Percentiles rank a stretch among this genome's conserved stretches.
Evolutionary conservation across 2,797 vertebrate species (phyloP).

Genomic region (Enteromius mattozi): DNA sequence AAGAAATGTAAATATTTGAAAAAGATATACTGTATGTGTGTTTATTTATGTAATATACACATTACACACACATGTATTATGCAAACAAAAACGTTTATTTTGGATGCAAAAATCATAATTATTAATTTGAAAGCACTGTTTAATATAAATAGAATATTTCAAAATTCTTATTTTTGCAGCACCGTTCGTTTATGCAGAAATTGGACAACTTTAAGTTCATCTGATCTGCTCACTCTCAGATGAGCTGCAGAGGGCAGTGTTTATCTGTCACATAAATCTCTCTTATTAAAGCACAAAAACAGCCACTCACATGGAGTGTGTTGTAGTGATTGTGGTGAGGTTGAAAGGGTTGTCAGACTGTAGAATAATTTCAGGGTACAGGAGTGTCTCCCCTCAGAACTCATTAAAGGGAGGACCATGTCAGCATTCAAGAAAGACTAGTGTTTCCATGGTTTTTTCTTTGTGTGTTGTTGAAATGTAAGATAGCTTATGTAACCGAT

Average conservation of each 20-base stretch:
- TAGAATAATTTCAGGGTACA: slow-evolving; percentile 23
- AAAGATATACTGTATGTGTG: too few species aligned
- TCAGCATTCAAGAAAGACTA: neutral
- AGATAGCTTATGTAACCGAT: slow-evolving; percentile 72
- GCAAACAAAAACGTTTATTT: too few species aligned
- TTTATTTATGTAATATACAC: too few species aligned
- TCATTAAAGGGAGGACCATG: neutral
- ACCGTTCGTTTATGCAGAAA: neutral
- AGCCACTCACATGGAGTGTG: slow-evolving; percentile 19
- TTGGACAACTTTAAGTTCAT: neutral
- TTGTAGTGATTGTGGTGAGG: neutral
- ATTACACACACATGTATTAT: too few species aligned
- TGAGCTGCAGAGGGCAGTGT: slow-evolving; percentile 75
- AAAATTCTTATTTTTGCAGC: neutral
- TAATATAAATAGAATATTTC: neutral
- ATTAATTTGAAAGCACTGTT: too few species aligned
- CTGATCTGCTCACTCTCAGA: slow-evolving; percentile 15
- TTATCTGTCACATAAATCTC: slow-evolving; percentile 21
- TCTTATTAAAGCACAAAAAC: neutral
- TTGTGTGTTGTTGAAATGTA: slow-evolving; percentile 57
- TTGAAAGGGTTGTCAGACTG: slow-evolving; percentile 15
- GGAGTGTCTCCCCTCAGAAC: slow-evolving; percentile 12
- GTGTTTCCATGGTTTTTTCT: slow-evolving; percentile 19
- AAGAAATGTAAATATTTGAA: too few species aligned
- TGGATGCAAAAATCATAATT: too few species aligned